phyloP scores from a whole-genome alignment of 2,888 invertebrate species.

The Melinopterus prodromus region DNA sequence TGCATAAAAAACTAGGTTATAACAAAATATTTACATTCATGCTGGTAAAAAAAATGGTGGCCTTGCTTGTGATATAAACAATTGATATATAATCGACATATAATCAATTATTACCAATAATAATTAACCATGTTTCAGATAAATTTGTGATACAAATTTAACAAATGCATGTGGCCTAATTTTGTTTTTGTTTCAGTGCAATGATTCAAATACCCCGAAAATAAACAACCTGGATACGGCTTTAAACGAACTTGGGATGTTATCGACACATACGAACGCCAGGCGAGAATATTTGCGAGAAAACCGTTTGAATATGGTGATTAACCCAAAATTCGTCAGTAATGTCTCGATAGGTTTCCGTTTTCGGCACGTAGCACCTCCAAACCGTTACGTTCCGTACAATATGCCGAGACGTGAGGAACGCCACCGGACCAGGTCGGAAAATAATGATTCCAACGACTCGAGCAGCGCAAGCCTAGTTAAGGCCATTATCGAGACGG shows the following conservation, averaged over 20 bases:
- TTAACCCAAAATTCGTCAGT: constrained; percentile 69
- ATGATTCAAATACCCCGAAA: not conserved
- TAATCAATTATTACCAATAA: too few relatives aligned
- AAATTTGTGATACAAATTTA: too few relatives aligned
- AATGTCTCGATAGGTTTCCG: constrained; percentile 70
- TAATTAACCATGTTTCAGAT: too few relatives aligned
- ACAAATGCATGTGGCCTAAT: not conserved
- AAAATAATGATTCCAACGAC: constrained; percentile 65
- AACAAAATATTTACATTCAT: not conserved
- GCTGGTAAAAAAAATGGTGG: not conserved
- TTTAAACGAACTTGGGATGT: constrained; percentile 69
- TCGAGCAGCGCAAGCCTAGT: constrained; percentile 47
- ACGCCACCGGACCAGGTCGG: constrained; percentile 69
- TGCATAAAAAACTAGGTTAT: not conserved
- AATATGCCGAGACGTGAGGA: constrained; percentile 63
- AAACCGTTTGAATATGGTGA: constrained; percentile 62
- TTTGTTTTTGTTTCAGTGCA: constrained; percentile 8
- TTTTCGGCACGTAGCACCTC: constrained; percentile 64
- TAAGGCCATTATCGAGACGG: constrained; percentile 51
- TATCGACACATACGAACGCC: constrained; percentile 67
- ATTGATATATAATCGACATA: too few relatives aligned
- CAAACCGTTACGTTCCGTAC: constrained; percentile 68
- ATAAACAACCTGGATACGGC: constrained; percentile 64
- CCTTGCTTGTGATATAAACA: not conserved
- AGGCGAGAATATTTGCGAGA: constrained; percentile 67